These are phyloP conservation scores for Didymodactylos carnosus DNA, from an alignment of 2,888 invertebrate genomes.

Conservation along the genomic window DNA sequence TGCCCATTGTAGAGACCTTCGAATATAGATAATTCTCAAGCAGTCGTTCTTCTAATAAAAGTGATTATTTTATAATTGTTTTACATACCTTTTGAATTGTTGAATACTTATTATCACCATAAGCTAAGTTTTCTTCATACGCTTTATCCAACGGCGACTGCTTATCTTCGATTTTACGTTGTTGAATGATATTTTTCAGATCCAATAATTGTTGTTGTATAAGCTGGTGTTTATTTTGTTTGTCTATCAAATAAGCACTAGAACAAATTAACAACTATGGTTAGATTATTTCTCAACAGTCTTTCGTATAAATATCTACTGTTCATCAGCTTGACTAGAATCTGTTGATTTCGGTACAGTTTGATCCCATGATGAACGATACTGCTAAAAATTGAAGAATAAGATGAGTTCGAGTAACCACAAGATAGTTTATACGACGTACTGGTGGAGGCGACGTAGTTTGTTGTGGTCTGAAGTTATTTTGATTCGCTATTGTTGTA, in stretches of 20 bases:
- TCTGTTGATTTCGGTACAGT: no score
- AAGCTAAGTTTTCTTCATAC: constrained; percentile 66
- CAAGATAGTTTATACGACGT: no score
- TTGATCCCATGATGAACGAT: no score
- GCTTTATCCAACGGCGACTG: constrained; percentile 35
- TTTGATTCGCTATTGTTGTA: no score
- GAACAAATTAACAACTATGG: not conserved
- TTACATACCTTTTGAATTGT: constrained; percentile 64
- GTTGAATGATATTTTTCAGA: constrained; percentile 75
- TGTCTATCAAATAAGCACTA: not conserved
- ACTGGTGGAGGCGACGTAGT: not conserved
- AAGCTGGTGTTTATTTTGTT: not conserved
- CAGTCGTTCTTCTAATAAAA: not conserved
- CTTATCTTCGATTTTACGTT: constrained; percentile 72
- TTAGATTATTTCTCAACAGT: not conserved
- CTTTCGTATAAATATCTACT: no score
- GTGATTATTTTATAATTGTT: constrained; percentile 40
- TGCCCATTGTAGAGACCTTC: no score
- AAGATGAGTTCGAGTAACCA: no score
- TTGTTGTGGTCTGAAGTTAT: no score
- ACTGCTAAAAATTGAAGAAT: no score
- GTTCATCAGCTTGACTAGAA: no score
- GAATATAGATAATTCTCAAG: no score
- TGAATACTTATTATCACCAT: constrained; percentile 85
- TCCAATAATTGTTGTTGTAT: constrained; percentile 51